These are phyloP conservation scores for Platycheirus rosarum DNA, from an alignment of 2,888 invertebrate species.

Conservation along the genomic window DNA sequence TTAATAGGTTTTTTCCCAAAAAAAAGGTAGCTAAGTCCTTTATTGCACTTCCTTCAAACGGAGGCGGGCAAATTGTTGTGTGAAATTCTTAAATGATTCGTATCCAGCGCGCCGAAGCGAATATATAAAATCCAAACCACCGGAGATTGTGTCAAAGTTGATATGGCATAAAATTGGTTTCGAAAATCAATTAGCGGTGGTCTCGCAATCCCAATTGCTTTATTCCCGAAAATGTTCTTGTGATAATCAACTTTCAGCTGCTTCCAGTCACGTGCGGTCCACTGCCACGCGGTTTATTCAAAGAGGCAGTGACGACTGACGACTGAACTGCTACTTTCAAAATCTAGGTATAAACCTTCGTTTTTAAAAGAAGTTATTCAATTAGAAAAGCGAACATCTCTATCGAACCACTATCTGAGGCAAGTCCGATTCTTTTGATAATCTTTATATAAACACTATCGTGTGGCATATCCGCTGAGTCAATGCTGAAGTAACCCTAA, in stretches of 20 bases:
- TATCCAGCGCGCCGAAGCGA: constrained; percentile 32
- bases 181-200: constrained; percentile 68
- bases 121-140: neutral
- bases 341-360: neutral
- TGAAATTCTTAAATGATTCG: constrained; percentile 68
- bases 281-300: neutral
- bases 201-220: constrained; percentile 40
- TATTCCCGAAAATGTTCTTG: neutral
- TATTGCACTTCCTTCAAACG: constrained; percentile 60
- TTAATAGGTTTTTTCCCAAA: constrained; percentile 53
- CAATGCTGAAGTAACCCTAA: constrained; percentile 36
- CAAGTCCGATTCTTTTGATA: constrained; percentile 27
- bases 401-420: constrained; percentile 8
- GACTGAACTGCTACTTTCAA: neutral
- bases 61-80: constrained; percentile 52
- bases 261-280: constrained; percentile 58
- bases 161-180: constrained; percentile 66
- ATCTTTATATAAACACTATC: constrained; percentile 37
- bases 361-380: constrained; percentile 33
- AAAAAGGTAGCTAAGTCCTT: constrained; percentile 30
- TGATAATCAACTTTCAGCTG: constrained; percentile 32
- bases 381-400: constrained; percentile 16
- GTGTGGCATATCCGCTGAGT: constrained; percentile 62
- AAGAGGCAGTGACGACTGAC: constrained; percentile 8
- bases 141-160: constrained; percentile 9